phyloP scores from a whole-genome alignment of 2,113 vertebrate genomes.

The Nycticebus coucang region DNA sequence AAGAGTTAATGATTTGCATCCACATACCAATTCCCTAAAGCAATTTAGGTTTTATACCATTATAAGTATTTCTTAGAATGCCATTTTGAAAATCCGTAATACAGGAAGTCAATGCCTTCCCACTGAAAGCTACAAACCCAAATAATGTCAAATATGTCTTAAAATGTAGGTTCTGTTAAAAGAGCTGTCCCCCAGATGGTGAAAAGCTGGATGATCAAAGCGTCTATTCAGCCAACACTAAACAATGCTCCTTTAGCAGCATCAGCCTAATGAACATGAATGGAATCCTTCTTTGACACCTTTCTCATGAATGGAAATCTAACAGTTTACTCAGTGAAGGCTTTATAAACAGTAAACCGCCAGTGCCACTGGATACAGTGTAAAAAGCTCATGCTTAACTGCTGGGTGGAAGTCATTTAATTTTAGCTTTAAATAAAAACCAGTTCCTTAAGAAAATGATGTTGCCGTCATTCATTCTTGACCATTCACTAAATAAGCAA shows the following conservation, averaged over 20 bases:
- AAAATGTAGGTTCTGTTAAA: conserved; percentile 22
- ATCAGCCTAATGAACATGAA: conserved; percentile 28
- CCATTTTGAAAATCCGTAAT: conserved; percentile 46
- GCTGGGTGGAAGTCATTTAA: conserved; percentile 41
- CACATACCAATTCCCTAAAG: conserved; percentile 28
- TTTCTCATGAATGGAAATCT: conserved; percentile 51
- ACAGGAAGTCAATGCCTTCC: conserved; percentile 28
- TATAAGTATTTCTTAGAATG: conserved; percentile 59
- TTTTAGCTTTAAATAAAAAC: conserved; percentile 48
- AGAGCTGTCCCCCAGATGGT: not conserved
- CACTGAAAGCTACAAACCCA: conserved; percentile 25
- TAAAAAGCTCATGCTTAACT: conserved; percentile 27
- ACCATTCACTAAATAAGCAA: conserved; percentile 7
- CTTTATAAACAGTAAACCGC: conserved; percentile 18
- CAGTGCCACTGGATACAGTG: not conserved
- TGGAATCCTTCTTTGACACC: conserved; percentile 53
- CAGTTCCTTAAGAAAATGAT: conserved; percentile 40
- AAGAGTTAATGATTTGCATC: conserved; percentile 23
- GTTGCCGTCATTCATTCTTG: not conserved
- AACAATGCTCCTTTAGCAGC: conserved; percentile 51
- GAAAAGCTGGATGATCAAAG: conserved; percentile 49
- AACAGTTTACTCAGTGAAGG: conserved; percentile 20
- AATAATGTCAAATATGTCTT: conserved; percentile 40
- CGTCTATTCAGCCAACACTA: conserved; percentile 5
- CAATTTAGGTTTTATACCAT: conserved; percentile 27